Base-by-base conservation (phyloP, 2,888 invertebrate genomes). In the Allophyes oxyacanthae region DNA sequence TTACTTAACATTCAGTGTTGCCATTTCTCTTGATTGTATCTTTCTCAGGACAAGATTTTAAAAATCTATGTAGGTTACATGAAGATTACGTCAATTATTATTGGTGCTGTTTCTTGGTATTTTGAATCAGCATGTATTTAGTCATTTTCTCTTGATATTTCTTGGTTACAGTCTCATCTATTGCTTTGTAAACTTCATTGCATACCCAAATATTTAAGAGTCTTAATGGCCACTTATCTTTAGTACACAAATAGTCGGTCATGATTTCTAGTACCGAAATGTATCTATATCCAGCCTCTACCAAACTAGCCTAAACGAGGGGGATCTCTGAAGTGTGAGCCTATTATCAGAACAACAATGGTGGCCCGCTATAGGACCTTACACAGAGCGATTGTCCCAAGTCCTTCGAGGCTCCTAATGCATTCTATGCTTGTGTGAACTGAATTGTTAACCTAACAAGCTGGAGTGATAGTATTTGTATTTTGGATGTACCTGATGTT, bases 281-380 rank as follows among this genome's bases (percentile, higher is more conserved):
- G n/a, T 40, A 36, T 40, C 42, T 36, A 33, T 30, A 45, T 42
- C 26, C 7, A 0, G 0, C 3, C n/a, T 36, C 15, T 37, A 14
- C 40, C 11, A 44, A 32, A 36, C 15, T 28, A 44, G 6, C 5
- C 15, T 14, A 14, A 53, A 44, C 10, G 13, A 13, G 38, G 41
- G 38, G 41, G 40, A 25, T 54, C 40, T 51, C 40, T 6, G 11
- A 32, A 41, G 42, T n/a, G n/a, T n/a, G n/a, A n/a, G n/a, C n/a
- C 57, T 56, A 74, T 73, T 67, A 74, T 51, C 58, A 74, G 34
- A 15, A 56, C 49, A 68, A 64, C 67, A 73, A 71, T 71, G 59
- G 64, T 40, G 33, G 51, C 1, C 0, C 53, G 52, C 37, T 59
- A 60, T 37, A 49, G 43, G 14, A 13, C 75, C 73, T 58, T 73